Evolutionary conservation across 2,888 invertebrate species (phyloP), one percentile per base, ranked within the genome.

Genomic region (Lepeophtheirus nordmannii): DNA sequence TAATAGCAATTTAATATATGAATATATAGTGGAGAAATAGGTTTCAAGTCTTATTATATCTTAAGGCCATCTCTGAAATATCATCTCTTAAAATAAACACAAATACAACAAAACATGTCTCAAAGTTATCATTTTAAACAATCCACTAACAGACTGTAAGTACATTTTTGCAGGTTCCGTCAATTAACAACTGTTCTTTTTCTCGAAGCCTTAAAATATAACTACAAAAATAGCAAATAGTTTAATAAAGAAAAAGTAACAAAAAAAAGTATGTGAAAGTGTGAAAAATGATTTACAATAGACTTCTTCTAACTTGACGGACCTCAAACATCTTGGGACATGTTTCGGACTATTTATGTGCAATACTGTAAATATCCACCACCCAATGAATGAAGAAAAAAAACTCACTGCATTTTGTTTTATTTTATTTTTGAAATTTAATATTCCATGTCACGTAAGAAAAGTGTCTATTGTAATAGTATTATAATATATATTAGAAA

Each of bases 271-370:
- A 30, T 5, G 30, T 5, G 30, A 5, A 30, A 30, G 7, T 41
- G 41, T 5, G 8, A 14, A n/a, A 17, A 46, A 46, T 5, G 53
- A 46, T 46, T n/a, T 17, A 46, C 53, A 46, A 46, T 46, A 46
- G 53, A 46, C 53, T 46, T 46, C 53, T 46, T 46, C 53, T n/a
- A 46, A 46, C 53, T 30, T 46, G 53, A 46, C 53, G 53, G 53
- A 46, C 53, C 53, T 46, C 17, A 46, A 46, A 46, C 14, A 46
- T 17, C 14, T 46, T 14, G 53, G 17, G n/a, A 46, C 17, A n/a
- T 46, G 53, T 46, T 46, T 46, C 17, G 17, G 17, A 8, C 53
- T 17, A 46, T 46, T 46, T 46, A 17, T 46, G 53, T 30, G 30
- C 30, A 30, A 30, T 30, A 30, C 30, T 30, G n/a, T n/a, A n/a